phyloP scores from a whole-genome alignment of 2,888 invertebrate genomes.

The Macaria liturata region DNA sequence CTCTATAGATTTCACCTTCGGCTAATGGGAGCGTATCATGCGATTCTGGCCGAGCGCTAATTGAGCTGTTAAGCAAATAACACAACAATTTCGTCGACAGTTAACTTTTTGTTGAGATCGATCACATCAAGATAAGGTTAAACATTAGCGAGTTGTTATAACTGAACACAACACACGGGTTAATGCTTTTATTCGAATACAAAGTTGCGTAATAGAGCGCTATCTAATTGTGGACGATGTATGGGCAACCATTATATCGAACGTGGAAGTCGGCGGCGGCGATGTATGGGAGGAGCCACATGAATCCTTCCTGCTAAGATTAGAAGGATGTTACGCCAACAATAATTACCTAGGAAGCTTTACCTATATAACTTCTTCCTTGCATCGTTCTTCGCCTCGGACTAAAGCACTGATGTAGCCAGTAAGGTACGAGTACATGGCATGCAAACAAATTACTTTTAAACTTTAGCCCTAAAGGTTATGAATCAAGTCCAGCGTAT shows the following conservation, averaged over 20 bases:
- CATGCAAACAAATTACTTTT: slow-evolving; percentile 24
- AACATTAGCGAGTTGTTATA: slow-evolving; percentile 32
- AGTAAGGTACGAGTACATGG: slow-evolving; percentile 6
- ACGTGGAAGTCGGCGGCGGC: slow-evolving; percentile 46
- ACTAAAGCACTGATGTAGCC: slow-evolving; percentile 5
- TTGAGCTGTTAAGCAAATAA: slow-evolving; percentile 47
- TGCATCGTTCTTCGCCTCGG: slow-evolving; percentile 6
- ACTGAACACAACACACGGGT: slow-evolving; percentile 23
- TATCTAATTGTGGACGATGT: slow-evolving; percentile 43
- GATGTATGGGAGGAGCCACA: slow-evolving; percentile 50
- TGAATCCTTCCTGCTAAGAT: slow-evolving; percentile 39
- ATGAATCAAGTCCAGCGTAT: slow-evolving; percentile 30
- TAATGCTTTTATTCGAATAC: slow-evolving; percentile 15
- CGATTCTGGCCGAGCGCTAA: slow-evolving; percentile 48
- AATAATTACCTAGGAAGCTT: slow-evolving; percentile 12
- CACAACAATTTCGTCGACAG: slow-evolving; percentile 33
- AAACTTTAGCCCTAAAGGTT: slow-evolving; percentile 25
- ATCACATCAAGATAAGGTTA: slow-evolving; percentile 27
- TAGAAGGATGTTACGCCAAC: slow-evolving; percentile 21
- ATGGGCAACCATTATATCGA: slow-evolving; percentile 48
- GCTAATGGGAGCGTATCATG: slow-evolving; percentile 55
- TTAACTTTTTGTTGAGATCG: slow-evolving; percentile 34
- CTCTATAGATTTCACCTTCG: slow-evolving; percentile 64
- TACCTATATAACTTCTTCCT: background rate
- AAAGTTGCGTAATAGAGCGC: slow-evolving; percentile 19